Conservation (phyloP, 2,888 invertebrate genomes). For the Mythimna albipuncta region DNA sequence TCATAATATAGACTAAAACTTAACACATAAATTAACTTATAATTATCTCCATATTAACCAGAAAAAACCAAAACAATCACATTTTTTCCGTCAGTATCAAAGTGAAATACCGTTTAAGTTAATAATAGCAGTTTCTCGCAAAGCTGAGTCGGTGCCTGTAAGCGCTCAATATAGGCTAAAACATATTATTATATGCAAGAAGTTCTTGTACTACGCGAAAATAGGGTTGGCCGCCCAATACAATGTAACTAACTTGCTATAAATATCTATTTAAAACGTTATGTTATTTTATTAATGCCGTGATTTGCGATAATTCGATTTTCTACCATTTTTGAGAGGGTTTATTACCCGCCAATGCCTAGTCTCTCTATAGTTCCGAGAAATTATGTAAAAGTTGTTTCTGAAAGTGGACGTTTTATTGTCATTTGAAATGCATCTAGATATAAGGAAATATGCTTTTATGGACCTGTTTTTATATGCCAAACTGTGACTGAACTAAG, state of each 20-base stretch:
- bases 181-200: constrained; percentile 91
- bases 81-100: constrained; percentile 23
- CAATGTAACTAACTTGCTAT: constrained; percentile 59
- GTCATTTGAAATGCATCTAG: constrained; percentile 10
- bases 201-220: constrained; percentile 89
- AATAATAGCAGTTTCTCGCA: constrained; percentile 68
- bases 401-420: constrained; percentile 42
- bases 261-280: constrained; percentile 48
- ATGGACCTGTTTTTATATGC: neutral
- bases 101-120: constrained; percentile 52
- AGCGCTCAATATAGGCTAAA: constrained; percentile 90
- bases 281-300: constrained; percentile 32
- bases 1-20: too few relatives aligned
- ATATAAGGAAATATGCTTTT: constrained; percentile 25
- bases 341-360: neutral
- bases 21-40: too few relatives aligned
- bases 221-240: constrained; percentile 81
- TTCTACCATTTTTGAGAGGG: constrained; percentile 35
- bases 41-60: neutral
- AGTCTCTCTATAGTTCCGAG: constrained; percentile 10
- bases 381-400: constrained; percentile 25
- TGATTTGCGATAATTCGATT: constrained; percentile 41
- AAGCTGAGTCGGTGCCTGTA: constrained; percentile 75
- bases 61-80: neutral
- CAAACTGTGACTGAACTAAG: neutral